Base-by-base conservation (phyloP, 2,888 invertebrate species). In the Tridacna gigas region DNA sequence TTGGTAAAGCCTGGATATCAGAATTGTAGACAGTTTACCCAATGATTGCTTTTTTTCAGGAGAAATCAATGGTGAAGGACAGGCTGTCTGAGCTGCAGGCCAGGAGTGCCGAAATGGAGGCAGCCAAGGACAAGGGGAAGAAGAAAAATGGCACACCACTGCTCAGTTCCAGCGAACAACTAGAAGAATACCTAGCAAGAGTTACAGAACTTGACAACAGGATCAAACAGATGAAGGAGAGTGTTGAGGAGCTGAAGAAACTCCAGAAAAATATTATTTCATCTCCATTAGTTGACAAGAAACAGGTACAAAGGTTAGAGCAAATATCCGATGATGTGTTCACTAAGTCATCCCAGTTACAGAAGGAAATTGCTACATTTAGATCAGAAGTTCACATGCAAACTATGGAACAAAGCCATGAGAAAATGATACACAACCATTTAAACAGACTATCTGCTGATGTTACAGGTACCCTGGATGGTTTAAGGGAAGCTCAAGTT, bases 11-110 rank as follows among this genome's bases (percentile, higher is more conserved):
- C 37, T 4, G 37, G 37, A 37, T 37, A 37, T 37, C 37, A 37
- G 37, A 37, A 37, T 37, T 37, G 7, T 37, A 37, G 7, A 37
- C 2, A 37, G 37, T 37, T 37, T 7, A 37, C 37, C 2, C 37
- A 2, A 37, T 37, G 37, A 37, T 56, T 56, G 15, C 11, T 56
- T 20, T 56, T 20, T 20, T 56, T 56, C 11, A 56, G 56, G 56
- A 67, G 18, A 67, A 67, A 25, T 77, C 66, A 25, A 90, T 90
- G 90, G 89, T 91, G 26, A 87, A 89, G 77, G 92, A 92, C 81
- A 87, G 92, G 74, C 82, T 91, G 11, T 88, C 89, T 15, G 91
- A 92, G 79, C 79, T 91, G 47, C 90, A 91, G 76, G 80, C 86
- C 15, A 88, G 88, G 65, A 83, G 88, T 13, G 82, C 90, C 13